Evolutionary conservation across 2,113 vertebrate species (phyloP).

Genomic region (Bos taurus): ARS-UCD2.0 NC_037329.1:82200501-82201000

Average conservation of each 20-base stretch:
- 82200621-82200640: not conserved
- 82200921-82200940: not conserved
- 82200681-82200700: not conserved
- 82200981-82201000: not conserved
- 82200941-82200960: not conserved
- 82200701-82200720: not conserved
- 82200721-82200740: not conserved
- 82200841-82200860: not conserved
- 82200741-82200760: not conserved
- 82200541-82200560: not conserved
- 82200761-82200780: accelerated
- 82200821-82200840: not conserved
- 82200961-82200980: not conserved
- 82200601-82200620: not conserved
- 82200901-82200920: not conserved
- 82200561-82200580: not conserved
- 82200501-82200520: not conserved
- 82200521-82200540: not conserved
- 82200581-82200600: not conserved
- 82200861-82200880: not conserved
- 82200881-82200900: not conserved
- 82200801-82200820: not conserved
- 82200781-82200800: not conserved
- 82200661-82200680: not conserved
- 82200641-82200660: not conserved